These are phyloP conservation scores for Buathra laborator DNA, from an alignment of 2,888 invertebrate genomes.

Conservation along the genomic window DNA sequence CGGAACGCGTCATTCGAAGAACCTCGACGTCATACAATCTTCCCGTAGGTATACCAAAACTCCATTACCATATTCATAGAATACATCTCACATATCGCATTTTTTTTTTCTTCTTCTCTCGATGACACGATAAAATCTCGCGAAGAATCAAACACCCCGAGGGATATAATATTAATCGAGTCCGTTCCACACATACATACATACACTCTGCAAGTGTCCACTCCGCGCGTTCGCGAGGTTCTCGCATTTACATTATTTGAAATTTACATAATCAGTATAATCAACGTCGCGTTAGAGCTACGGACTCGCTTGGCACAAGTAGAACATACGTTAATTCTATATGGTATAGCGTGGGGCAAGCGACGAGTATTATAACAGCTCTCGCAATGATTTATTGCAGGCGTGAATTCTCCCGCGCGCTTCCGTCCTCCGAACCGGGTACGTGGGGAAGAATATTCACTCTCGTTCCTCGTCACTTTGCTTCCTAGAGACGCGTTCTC, in stretches of 20 bases:
- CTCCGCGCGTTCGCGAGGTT: constrained; percentile 27
- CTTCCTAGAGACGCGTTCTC: constrained; percentile 48
- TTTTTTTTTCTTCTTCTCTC: constrained; percentile 27
- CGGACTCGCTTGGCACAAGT: constrained; percentile 58
- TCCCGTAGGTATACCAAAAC: constrained; percentile 66
- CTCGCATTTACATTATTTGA: constrained; percentile 49
- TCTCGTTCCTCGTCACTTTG: constrained; percentile 6
- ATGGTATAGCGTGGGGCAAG: constrained; percentile 23
- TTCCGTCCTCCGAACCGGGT: constrained; percentile 55
- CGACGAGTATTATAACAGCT: constrained; percentile 49
- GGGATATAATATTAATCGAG: constrained; percentile 26
- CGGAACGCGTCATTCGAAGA: constrained; percentile 68
- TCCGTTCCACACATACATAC: constrained; percentile 4
- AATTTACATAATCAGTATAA: constrained; percentile 66
- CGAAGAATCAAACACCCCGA: constrained; percentile 61
- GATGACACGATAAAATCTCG: constrained; percentile 60
- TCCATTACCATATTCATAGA: constrained; percentile 78
- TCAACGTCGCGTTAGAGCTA: constrained; percentile 67
- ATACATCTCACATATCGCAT: constrained; percentile 35
- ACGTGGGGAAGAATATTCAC: neutral
- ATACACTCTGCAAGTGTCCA: constrained; percentile 42
- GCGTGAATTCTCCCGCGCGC: constrained; percentile 59
- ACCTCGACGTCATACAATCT: constrained; percentile 72
- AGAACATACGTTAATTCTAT: constrained; percentile 33
- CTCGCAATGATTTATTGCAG: constrained; percentile 65